Base-by-base conservation (phyloP, 1,140 invertebrate genomes). In the Penaeus japonicus region DNA sequence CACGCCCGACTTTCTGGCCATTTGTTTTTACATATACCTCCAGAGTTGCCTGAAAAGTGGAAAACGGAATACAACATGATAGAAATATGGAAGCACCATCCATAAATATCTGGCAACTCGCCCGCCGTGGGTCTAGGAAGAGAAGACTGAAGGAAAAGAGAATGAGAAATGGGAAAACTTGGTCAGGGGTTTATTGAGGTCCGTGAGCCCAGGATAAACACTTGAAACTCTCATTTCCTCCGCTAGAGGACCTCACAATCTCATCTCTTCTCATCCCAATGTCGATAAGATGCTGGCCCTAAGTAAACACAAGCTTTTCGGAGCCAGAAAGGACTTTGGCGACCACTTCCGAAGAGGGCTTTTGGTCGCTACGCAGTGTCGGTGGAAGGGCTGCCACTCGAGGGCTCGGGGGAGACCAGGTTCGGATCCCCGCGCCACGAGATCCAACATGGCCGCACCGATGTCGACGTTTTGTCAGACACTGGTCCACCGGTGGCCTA, bases 161-260 rank as follows among this genome's bases (percentile, higher is more conserved):
- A 89, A 85, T 85, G 83, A 89, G 79, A 85, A 75, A 85, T 85
- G 83, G 88, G 83, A 85, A 89, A 85, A 82, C 84, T 89, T 88
- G 84, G 86, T 81, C 82, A 83, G 73, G 65, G 86, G 89, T 90
- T 88, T 90, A 90, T 90, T 90, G 90, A 90, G 90, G 87, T 88
- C 84, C 90, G 85, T 89, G 90, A 90, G 87, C 90, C 89, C 78
- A 90, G 90, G 90, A 90, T 90, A 90, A 90, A 90, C 90, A 90
- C 90, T 90, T 88, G 90, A 90, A 88, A 90, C 86, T 90, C 90
- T 90, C 90, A 90, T 90, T 90, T 90, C 90, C 90, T 89, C 84
- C 70, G 84, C 90, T 79, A 89, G 87, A 90, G 90, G 82, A 88
- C 84, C 89, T 89, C 89, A 86, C 90, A 90, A 90, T 89, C 90